A percentile compares a stretch with the other conserved stretches of the same genome.
phyloP scores from a whole-genome alignment of 2,113 vertebrate genomes.

The Mastomys natalensis region DNA sequence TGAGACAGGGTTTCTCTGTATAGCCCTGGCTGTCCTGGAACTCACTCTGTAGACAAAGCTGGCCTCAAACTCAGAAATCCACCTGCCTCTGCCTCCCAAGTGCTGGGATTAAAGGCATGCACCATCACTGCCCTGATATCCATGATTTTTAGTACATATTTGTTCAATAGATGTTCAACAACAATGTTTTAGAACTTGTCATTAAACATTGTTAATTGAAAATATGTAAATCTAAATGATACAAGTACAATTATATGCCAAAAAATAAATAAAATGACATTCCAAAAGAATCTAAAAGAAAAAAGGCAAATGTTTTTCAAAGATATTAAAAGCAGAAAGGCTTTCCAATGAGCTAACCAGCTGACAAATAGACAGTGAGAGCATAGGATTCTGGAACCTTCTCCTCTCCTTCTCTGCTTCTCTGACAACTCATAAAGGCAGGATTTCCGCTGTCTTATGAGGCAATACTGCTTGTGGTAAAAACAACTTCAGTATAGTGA shows the following conservation, averaged over 20 bases:
- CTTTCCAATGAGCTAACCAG: not conserved
- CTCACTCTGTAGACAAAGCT: too few relatives aligned
- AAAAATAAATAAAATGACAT: not conserved
- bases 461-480: not conserved
- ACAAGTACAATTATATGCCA: not conserved
- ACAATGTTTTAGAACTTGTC: not conserved
- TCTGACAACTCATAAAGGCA: not conserved
- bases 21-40: too few relatives aligned
- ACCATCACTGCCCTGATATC: not conserved
- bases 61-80: too few relatives aligned
- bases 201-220: constrained; percentile 25
- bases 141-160: not conserved
- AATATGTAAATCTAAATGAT: constrained; percentile 13
- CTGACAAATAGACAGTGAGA: not conserved
- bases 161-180: constrained; percentile 7
- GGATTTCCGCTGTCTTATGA: not conserved
- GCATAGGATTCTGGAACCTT: not conserved
- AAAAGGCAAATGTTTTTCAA: not conserved
- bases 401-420: not conserved
- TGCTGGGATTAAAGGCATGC: too few relatives aligned
- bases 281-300: not conserved
- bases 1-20: too few relatives aligned
- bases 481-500: not conserved
- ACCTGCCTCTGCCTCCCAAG: too few relatives aligned
- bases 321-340: not conserved